Base-by-base conservation (phyloP, 2,797 vertebrate species). In the Melanogrammus aeglefinus region DNA sequence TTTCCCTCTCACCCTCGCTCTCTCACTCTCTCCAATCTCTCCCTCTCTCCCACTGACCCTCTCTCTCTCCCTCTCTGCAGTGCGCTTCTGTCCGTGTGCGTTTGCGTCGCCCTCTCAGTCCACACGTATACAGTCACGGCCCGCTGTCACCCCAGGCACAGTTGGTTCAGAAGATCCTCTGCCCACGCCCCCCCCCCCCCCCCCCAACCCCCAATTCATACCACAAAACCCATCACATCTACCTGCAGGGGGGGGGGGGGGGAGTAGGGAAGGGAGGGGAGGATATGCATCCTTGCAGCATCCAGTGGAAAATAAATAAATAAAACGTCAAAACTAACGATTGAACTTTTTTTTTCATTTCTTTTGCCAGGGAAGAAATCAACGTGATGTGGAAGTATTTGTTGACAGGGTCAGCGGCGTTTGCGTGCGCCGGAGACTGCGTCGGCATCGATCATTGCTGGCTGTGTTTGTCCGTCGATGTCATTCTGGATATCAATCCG, bases 61-160 rank as follows among this genome's bases (percentile, higher is more conserved):
- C 35, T 36, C 35, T 36, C 38, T 39, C 38, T 39, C 38, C 9
- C 38, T 39, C 7, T 78, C 80, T 82, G 78, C 79, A 31, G 41
- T 85, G 86, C 84, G 84, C 83, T 78, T 88, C 88, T 82, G 86
- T 90, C 78, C 35, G 73, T 81, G 82, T 78, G 79, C 79, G 41
- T 92, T 83, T 89, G 72, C 31, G 77, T 87, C 79, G 16, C 24
- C 35, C 0, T n/a, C 72, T 83, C 81, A 21, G 66, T 29, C 8
- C 27, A 78, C 77, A 70, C 80, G 81, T 38, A 74, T 21, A 39
- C 31, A 78, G 74, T 6, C 66, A 80, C 38, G 38, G 38, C 10
- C 10, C 0, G 38, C 38, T 39, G 38, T 39, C 38, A 39, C 38
- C 38, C 38, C 71, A 47, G 70, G 27, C 2, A 3, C 74, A 77